A percentile compares a stretch with the other conserved stretches of the same genome.
phyloP scores from a whole-genome alignment of 2,888 invertebrate genomes.

The Monopis laevigella region DNA sequence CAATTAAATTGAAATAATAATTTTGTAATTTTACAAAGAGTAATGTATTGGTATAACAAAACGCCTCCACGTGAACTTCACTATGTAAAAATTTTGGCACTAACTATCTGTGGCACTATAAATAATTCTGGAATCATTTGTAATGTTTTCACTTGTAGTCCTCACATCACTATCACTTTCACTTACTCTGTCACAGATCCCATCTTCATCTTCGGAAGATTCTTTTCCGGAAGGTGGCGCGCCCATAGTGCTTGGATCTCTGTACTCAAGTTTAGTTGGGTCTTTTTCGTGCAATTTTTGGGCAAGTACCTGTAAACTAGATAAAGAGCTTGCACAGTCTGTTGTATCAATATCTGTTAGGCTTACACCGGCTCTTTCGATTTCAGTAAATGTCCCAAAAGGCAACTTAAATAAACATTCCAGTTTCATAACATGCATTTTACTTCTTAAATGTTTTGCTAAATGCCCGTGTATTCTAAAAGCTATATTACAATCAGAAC shows the following conservation, averaged over 20 bases:
- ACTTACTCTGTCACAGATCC: slow-evolving; percentile 39
- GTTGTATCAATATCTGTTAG: slow-evolving; percentile 95
- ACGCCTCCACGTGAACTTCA: too few relatives aligned
- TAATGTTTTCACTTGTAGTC: slow-evolving; percentile 45
- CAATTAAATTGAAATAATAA: too few relatives aligned
- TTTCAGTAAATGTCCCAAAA: slow-evolving; percentile 93
- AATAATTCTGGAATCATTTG: slow-evolving; percentile 55
- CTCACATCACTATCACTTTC: slow-evolving; percentile 59
- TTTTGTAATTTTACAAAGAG: too few relatives aligned
- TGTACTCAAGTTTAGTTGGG: slow-evolving; percentile 77
- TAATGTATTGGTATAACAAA: too few relatives aligned
- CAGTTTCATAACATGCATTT: slow-evolving; percentile 94
- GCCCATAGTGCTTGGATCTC: slow-evolving; percentile 54
- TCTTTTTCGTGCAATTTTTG: slow-evolving; percentile 84
- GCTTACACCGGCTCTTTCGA: slow-evolving; percentile 89
- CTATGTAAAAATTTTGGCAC: slow-evolving; percentile 70
- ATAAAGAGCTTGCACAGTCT: slow-evolving; percentile 93
- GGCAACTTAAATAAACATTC: slow-evolving; percentile 94
- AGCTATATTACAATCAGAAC: slow-evolving; percentile 94
- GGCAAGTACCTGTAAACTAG: slow-evolving; percentile 84
- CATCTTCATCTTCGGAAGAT: slow-evolving; percentile 66
- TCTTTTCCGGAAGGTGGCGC: slow-evolving; percentile 47
- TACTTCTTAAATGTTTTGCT: slow-evolving; percentile 95
- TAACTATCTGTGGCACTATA: slow-evolving; percentile 69
- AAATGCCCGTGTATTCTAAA: slow-evolving; percentile 97